A percentile compares a stretch with the other conserved stretches of the same genome.
Evolutionary conservation across 1,140 invertebrate genomes (phyloP).

Genomic region (Drosophila tristis): DNA sequence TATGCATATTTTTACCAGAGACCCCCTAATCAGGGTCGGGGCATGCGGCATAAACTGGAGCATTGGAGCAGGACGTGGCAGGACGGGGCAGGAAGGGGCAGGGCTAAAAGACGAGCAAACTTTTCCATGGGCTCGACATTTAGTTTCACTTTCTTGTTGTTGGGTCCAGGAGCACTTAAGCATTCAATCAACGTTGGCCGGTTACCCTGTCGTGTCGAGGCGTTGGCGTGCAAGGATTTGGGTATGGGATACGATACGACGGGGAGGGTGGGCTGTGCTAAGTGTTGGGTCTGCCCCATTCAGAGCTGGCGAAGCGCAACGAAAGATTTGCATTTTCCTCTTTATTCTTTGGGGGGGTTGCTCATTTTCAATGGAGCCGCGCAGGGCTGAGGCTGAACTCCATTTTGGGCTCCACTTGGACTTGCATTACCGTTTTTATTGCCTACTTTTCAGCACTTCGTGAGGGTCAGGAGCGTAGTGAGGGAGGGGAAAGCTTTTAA

Average conservation of each 20-base stretch:
- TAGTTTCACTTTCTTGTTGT: constrained; percentile 72
- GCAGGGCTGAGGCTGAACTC: not conserved
- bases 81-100: constrained; percentile 5
- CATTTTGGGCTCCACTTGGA: constrained; percentile 1
- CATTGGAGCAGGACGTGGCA: constrained; percentile 1
- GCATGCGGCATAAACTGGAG: constrained; percentile 31
- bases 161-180: constrained; percentile 64
- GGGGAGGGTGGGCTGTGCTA: constrained; percentile 22
- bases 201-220: constrained; percentile 63
- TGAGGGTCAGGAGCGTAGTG: not conserved
- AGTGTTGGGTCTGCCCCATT: constrained; percentile 53
- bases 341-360: constrained; percentile 42
- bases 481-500: constrained; percentile 50
- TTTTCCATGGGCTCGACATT: constrained; percentile 70
- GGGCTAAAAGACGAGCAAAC: constrained; percentile 10
- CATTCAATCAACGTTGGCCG: constrained; percentile 72
- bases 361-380: not conserved
- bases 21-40: constrained; percentile 59
- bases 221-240: constrained; percentile 64
- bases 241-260: not conserved
- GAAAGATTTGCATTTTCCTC: constrained; percentile 74
- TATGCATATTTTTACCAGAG: constrained; percentile 71
- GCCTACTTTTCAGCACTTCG: constrained; percentile 47
- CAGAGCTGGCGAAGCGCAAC: constrained; percentile 61
- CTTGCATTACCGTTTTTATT: constrained; percentile 45